Conservation (phyloP, 2,113 vertebrate species). For the Cairina moschata region DNA sequence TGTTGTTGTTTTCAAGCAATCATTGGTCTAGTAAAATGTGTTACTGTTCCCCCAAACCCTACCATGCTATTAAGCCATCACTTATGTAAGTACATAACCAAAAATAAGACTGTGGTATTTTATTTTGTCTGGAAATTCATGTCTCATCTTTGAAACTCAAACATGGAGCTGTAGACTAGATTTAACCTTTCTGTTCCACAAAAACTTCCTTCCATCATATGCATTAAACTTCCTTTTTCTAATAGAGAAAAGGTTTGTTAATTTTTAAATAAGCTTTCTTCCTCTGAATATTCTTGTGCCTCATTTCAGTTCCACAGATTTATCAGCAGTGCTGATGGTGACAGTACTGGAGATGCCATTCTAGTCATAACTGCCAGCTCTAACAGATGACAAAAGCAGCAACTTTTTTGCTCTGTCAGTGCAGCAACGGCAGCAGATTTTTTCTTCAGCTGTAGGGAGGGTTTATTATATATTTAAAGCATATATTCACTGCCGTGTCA, state of each 20-base stretch:
- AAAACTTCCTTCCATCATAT: not conserved
- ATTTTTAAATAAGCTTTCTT: conserved; percentile 23
- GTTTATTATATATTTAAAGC: conserved; percentile 64
- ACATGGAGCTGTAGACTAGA: not conserved
- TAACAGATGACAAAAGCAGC: conserved; percentile 38
- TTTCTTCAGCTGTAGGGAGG: not conserved
- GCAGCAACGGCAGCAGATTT: not conserved
- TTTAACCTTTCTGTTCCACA: not conserved
- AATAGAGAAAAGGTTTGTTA: not conserved
- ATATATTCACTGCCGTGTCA: conserved; percentile 12
- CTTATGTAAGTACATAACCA: not conserved
- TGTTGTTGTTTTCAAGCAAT: not conserved
- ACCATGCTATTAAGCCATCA: not conserved
- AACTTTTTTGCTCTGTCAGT: conserved; percentile 31
- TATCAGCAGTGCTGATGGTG: not conserved
- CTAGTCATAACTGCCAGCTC: not conserved
- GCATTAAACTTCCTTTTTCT: not conserved
- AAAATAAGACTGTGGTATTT: not conserved
- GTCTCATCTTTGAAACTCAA: not conserved
- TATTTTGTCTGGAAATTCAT: not conserved
- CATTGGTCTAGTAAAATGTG: not conserved
- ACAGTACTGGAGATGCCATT: not conserved
- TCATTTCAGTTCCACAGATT: not conserved
- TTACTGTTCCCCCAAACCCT: not conserved
- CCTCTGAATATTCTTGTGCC: not conserved